Evolutionary conservation across 2,888 invertebrate species (phyloP), one percentile per base, ranked within the genome.

Genomic region (Metalampra italica): DNA sequence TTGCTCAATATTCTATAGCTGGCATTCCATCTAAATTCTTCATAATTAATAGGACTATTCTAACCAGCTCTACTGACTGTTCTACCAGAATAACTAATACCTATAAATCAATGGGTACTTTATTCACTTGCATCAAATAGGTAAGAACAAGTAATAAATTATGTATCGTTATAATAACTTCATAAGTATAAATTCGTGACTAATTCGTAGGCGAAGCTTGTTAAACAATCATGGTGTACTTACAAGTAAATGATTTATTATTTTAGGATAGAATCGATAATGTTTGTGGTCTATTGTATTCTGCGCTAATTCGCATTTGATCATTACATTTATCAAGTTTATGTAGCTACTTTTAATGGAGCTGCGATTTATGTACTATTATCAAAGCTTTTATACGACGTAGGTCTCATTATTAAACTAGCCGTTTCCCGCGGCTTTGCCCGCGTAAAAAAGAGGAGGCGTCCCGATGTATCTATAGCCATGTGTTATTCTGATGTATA

Each of bases 241-340:
- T n/a, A n/a, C n/a, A n/a, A n/a, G n/a, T 47, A 56, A 66, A 64
- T 68, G 62, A 70, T 71, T 69, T 68, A 72, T 66, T 54, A 22
- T 22, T 22, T 22, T 5, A 22, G 2, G 2, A 22, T 22, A 61
- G 38, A 52, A 65, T 62, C 59, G 59, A 62, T 64, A 60, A 59
- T 54, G 54, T 54, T 57, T 61, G 59, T 57, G 60, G 60, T 57
- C 57, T 62, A 67, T 63, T 64, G 62, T 68, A 54, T 56, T 55
- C 60, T 55, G 59, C 49, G 55, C 54, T 60, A 60, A 62, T 55
- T 51, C 51, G 50, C 36, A n/a, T 45, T 46, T 55, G 53, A 53
- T 55, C 49, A 43, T 36, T 34, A 45, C 51, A 29, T 40, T 30
- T 34, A 50, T 50, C 44, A 5, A 36, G 29, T 50, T 34, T 44